Conservation (phyloP, 1,140 invertebrate species). For the Ooceraea biroi region DNA sequence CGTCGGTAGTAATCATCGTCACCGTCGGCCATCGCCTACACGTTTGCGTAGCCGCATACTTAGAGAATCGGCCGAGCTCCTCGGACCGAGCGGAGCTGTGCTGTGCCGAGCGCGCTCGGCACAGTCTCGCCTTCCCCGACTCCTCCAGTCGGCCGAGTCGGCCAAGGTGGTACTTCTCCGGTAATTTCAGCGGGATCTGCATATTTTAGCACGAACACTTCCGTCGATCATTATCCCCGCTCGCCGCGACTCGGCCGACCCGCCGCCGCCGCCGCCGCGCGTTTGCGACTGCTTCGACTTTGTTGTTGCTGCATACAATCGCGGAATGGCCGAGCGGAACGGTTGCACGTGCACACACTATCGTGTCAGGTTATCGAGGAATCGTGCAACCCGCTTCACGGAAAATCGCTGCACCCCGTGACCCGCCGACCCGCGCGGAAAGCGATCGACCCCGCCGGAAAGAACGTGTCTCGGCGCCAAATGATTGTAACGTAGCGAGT, state of each 20-base stretch:
- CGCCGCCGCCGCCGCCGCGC: constrained; percentile 24
- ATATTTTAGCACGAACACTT: constrained; percentile 86
- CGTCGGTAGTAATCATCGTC: constrained; percentile 50
- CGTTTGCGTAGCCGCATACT: constrained; percentile 42
- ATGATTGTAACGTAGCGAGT: constrained; percentile 14
- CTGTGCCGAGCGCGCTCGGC: constrained; percentile 48
- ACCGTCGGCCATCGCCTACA: constrained; percentile 49
- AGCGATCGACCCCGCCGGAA: not conserved
- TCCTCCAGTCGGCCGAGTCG: constrained; percentile 41
- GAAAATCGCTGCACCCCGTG: constrained; percentile 68
- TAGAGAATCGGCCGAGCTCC: no score
- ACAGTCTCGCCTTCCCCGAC: constrained; percentile 38
- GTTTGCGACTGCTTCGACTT: constrained; percentile 34
- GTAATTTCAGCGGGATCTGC: constrained; percentile 85
- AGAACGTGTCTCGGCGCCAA: constrained; percentile 13
- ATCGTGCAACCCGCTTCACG: constrained; percentile 56
- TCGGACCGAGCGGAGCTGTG: constrained; percentile 26
- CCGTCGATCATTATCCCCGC: constrained; percentile 85
- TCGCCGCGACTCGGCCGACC: constrained; percentile 63
- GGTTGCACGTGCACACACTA: not conserved
- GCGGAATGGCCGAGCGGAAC: constrained; percentile 23
- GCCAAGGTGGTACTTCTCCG: constrained; percentile 76
- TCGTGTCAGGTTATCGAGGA: constrained; percentile 39
- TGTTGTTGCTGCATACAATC: constrained; percentile 60
- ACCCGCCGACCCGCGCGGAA: constrained; percentile 45